Percentiles rank a stretch among this genome's conserved stretches.
Evolutionary conservation across 2,888 invertebrate species (phyloP).

Genomic region (Ochropacha duplaris): DNA sequence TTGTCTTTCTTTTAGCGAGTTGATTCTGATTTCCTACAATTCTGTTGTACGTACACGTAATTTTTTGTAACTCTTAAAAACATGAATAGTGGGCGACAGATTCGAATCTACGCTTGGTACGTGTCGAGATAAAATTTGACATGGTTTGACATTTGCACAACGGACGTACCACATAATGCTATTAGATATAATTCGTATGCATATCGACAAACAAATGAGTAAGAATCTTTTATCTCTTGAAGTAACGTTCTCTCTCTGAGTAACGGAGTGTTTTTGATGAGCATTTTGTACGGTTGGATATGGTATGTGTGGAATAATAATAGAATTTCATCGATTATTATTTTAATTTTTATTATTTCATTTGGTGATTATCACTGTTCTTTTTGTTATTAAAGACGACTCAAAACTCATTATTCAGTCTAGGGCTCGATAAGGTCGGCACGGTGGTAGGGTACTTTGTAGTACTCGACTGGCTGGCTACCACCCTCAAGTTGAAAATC

Average conservation of each 20-base stretch:
- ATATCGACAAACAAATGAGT: slow-evolving; percentile 14
- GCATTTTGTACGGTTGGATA: background rate
- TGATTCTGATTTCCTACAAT: too few relatives aligned
- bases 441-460: too few relatives aligned
- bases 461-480: too few relatives aligned
- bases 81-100: slow-evolving; percentile 39
- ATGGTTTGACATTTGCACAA: slow-evolving; percentile 38
- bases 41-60: background rate
- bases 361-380: too few relatives aligned
- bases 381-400: too few relatives aligned
- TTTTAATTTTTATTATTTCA: too few relatives aligned
- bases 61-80: background rate
- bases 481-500: too few relatives aligned
- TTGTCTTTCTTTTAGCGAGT: too few relatives aligned
- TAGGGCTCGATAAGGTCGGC: too few relatives aligned
- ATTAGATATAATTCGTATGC: slow-evolving; percentile 44
- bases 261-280: background rate
- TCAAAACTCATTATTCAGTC: too few relatives aligned
- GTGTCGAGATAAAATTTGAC: slow-evolving; percentile 29
- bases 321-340: background rate
- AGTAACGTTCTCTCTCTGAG: too few relatives aligned
- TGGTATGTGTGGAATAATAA: background rate
- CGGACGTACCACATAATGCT: slow-evolving; percentile 21
- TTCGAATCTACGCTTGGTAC: slow-evolving; percentile 37
- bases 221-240: background rate